These are phyloP conservation scores for Conus canariensis DNA, from an alignment of 2,888 invertebrate genomes.

Conservation along the genomic window DNA sequence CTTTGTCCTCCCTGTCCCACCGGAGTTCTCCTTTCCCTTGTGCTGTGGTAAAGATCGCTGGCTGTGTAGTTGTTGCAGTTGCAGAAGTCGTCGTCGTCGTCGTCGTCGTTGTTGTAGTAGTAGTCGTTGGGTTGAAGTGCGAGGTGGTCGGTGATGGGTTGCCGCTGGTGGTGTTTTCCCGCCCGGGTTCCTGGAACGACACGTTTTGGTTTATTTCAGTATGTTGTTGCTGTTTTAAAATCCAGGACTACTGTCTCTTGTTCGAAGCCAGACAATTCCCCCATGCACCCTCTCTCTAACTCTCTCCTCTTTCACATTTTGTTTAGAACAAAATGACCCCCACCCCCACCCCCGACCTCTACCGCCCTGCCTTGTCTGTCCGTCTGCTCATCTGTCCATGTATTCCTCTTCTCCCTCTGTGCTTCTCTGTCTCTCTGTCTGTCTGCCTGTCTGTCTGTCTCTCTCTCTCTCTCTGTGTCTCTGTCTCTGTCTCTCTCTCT, in stretches of 20 bases:
- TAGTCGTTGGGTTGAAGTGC: background rate
- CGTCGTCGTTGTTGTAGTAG: background rate
- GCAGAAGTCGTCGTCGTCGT: too few relatives aligned
- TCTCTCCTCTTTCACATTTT: too few relatives aligned
- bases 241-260: too few relatives aligned
- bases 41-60: background rate
- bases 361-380: background rate
- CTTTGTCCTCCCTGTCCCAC: background rate
- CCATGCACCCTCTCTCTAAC: too few relatives aligned
- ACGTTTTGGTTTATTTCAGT: too few relatives aligned
- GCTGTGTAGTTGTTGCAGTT: background rate
- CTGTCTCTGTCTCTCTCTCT: background rate
- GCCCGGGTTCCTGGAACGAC: too few relatives aligned
- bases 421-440: background rate
- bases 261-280: too few relatives aligned
- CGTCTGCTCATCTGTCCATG: background rate
- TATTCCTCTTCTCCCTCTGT: background rate
- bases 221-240: too few relatives aligned
- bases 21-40: too few relatives aligned
- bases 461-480: slow-evolving; percentile 8
- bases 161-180: background rate
- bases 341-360: too few relatives aligned
- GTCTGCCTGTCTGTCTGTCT: background rate
- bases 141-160: background rate
- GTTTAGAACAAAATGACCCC: background rate